These are phyloP conservation scores for Apeltes quadracus DNA, from an alignment of 2,113 vertebrate species.

Conservation along the genomic window DNA sequence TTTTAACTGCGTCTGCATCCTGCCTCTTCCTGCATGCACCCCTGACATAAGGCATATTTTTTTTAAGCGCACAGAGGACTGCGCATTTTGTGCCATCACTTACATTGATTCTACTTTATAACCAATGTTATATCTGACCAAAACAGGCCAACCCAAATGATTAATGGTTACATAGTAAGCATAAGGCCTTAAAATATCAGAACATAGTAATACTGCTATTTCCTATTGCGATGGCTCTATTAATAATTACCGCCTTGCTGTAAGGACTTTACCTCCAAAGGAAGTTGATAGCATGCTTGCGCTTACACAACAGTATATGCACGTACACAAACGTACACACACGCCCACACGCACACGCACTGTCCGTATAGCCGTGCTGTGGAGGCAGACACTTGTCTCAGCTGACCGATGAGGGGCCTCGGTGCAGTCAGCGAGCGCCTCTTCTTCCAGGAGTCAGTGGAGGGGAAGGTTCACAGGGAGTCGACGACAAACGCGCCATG, in stretches of 20 bases:
- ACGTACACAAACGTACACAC: neutral
- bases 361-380: neutral
- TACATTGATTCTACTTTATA: neutral
- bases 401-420: constrained; percentile 24
- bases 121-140: neutral
- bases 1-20: too few relatives aligned
- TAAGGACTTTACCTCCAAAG: constrained; percentile 53
- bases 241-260: constrained; percentile 55
- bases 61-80: neutral
- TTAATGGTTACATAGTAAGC: neutral
- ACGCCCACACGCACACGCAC: too few relatives aligned
- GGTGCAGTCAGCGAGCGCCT: neutral
- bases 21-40: too few relatives aligned
- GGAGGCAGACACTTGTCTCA: neutral
- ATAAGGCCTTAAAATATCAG: neutral
- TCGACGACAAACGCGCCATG: constrained; percentile 49
- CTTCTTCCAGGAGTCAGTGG: constrained; percentile 1
- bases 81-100: neutral
- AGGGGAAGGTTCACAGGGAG: constrained; percentile 48
- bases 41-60: neutral
- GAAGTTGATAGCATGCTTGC: constrained; percentile 29
- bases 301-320: constrained; percentile 46
- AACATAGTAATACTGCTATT: neutral
- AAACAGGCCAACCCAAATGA: neutral
- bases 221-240: constrained; percentile 21